Percentiles rank a stretch among this genome's conserved stretches.
Evolutionary conservation across 1,140 invertebrate species (phyloP).

Genomic region (Metaphire vulgaris): DNA sequence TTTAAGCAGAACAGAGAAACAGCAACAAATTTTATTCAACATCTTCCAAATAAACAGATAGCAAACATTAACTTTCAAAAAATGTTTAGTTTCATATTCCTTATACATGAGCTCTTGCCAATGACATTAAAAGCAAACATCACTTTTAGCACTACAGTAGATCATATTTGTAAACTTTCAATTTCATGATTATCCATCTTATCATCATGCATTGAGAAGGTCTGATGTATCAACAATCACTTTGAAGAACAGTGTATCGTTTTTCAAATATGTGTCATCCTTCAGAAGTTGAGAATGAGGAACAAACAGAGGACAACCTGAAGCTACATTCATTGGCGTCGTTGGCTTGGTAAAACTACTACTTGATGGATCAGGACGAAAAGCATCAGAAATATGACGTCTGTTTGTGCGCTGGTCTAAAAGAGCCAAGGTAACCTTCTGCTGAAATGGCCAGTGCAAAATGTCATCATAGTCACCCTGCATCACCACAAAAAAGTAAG

Average conservation of each 20-base stretch:
- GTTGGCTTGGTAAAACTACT: conserved; percentile 34
- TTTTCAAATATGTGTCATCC: conserved; percentile 32
- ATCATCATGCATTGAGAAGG: background rate
- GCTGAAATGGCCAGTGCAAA: conserved; percentile 38
- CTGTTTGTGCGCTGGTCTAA: conserved; percentile 32
- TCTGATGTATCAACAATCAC: conserved; percentile 32
- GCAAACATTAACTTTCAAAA: no score
- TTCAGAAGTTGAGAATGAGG: conserved; percentile 31
- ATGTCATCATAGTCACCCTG: conserved; percentile 38
- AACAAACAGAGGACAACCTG: conserved; percentile 30
- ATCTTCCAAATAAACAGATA: no score
- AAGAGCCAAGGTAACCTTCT: conserved; percentile 47
- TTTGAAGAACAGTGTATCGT: conserved; percentile 38
- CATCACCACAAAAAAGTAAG: conserved; percentile 48
- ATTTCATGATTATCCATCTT: no score
- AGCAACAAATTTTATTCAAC: no score
- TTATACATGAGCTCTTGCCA: no score
- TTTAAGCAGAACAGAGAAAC: no score
- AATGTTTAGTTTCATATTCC: no score
- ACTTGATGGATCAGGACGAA: conserved; percentile 40
- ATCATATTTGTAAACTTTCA: no score
- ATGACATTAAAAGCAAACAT: no score
- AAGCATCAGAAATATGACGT: conserved; percentile 31
- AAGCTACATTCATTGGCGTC: conserved; percentile 35
- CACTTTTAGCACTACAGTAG: no score